A percentile compares a stretch with the other conserved stretches of the same genome.
These are phyloP conservation scores for Coracias cyanogaster DNA, from an alignment of 2,797 vertebrate species.

Conservation along the genomic window DNA sequence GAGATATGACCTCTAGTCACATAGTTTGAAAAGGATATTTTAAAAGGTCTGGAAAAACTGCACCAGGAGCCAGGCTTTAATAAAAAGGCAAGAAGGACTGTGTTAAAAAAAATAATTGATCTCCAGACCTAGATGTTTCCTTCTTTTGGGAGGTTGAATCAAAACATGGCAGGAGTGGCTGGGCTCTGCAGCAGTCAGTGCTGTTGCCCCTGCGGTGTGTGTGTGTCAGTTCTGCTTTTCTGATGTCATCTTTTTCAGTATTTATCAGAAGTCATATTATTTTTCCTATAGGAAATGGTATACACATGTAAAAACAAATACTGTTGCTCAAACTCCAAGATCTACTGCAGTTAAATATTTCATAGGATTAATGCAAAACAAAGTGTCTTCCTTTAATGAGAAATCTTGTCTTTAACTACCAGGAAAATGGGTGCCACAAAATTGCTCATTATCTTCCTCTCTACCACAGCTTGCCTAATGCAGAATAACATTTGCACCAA, in stretches of 20 bases:
- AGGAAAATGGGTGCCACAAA: not conserved
- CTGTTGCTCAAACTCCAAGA: not conserved
- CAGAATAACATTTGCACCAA: not conserved
- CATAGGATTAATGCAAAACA: not conserved
- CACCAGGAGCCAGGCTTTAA: not conserved
- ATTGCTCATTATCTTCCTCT: not conserved
- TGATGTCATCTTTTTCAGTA: not conserved
- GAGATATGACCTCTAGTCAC: conserved; percentile 4
- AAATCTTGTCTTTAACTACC: not conserved
- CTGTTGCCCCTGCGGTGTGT: not conserved
- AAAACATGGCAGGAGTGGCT: accelerated
- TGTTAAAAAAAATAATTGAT: not conserved
- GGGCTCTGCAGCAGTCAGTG: not conserved
- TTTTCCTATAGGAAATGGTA: not conserved
- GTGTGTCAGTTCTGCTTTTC: not conserved
- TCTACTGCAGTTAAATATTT: not conserved
- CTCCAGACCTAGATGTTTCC: not conserved
- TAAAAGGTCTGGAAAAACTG: not conserved
- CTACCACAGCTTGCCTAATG: not conserved
- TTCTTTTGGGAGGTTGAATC: not conserved
- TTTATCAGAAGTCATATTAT: not conserved
- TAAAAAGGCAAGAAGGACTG: not conserved
- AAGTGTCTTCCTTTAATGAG: not conserved
- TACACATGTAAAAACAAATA: not conserved
- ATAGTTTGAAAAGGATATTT: not conserved